Conservation (phyloP, 2,888 invertebrate species). For the Orthosia incerta region DNA sequence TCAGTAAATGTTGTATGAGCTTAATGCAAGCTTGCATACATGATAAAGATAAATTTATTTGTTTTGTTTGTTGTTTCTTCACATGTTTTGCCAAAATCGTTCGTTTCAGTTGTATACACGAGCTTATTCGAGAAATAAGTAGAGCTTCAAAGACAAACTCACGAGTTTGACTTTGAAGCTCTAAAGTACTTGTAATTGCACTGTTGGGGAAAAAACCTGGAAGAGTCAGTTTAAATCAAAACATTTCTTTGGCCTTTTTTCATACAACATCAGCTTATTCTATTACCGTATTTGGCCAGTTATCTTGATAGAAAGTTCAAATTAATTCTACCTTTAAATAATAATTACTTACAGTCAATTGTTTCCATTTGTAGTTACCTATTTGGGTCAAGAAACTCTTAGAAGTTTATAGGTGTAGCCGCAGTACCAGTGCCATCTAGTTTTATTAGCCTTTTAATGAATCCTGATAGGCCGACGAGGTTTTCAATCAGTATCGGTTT, state of each 20-base stretch:
- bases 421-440: neutral
- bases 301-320: neutral
- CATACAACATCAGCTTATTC: neutral
- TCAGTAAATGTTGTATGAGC: neutral
- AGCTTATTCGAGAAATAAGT: neutral
- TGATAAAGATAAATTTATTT: too few relatives aligned
- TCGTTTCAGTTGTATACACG: neutral
- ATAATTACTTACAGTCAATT: neutral
- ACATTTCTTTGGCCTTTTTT: neutral
- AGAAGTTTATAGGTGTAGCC: conserved; percentile 11
- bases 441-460: conserved; percentile 22
- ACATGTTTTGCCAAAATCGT: neutral
- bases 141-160: too few relatives aligned
- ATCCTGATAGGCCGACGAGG: conserved; percentile 18
- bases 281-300: neutral
- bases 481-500: conserved; percentile 34
- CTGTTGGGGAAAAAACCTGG: neutral
- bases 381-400: conserved; percentile 13
- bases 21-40: neutral
- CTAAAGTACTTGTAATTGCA: neutral
- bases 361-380: neutral
- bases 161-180: neutral
- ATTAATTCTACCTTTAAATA: neutral
- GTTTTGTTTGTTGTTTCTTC: neutral
- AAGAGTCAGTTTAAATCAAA: neutral